Conservation (phyloP, 1,140 invertebrate genomes). For the Melitaea cinxia region DNA sequence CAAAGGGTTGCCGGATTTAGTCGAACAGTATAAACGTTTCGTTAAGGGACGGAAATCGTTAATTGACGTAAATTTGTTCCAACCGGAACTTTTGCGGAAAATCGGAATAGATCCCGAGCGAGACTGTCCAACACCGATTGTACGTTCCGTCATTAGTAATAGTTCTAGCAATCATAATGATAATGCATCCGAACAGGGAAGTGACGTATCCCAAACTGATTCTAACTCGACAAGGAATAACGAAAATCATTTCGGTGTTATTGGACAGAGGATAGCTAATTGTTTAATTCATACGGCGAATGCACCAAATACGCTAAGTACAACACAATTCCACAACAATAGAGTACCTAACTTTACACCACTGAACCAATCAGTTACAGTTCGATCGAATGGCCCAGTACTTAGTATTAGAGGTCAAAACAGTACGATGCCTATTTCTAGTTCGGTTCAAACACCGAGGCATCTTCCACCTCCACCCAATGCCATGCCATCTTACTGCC, state of each 20-base stretch:
- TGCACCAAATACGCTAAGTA: not conserved
- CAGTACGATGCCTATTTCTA: no score
- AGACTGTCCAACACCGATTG: not conserved
- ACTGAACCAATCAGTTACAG: no score
- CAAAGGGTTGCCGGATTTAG: slow-evolving; percentile 54
- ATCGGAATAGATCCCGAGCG: not conserved
- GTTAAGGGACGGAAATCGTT: slow-evolving; percentile 40
- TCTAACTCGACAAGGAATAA: not conserved
- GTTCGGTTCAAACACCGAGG: slow-evolving; percentile 3
- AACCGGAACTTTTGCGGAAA: slow-evolving; percentile 15
- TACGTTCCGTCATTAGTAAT: not conserved
- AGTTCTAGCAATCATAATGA: slow-evolving; percentile 16
- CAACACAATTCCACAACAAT: not conserved
- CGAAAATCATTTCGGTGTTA: not conserved
- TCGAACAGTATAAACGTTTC: slow-evolving; percentile 55
- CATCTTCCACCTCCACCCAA: not conserved
- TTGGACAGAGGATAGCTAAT: not conserved
- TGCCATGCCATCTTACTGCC: slow-evolving; percentile 3
- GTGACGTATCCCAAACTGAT: not conserved
- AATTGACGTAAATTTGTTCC: slow-evolving; percentile 43
- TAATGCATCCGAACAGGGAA: slow-evolving; percentile 4
- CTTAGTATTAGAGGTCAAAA: no score
- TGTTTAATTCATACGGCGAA: no score
- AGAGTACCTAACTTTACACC: no score
- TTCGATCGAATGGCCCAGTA: no score